Evolutionary conservation across 2,113 vertebrate genomes (phyloP).

Genomic region (Helogale parvula): DNA sequence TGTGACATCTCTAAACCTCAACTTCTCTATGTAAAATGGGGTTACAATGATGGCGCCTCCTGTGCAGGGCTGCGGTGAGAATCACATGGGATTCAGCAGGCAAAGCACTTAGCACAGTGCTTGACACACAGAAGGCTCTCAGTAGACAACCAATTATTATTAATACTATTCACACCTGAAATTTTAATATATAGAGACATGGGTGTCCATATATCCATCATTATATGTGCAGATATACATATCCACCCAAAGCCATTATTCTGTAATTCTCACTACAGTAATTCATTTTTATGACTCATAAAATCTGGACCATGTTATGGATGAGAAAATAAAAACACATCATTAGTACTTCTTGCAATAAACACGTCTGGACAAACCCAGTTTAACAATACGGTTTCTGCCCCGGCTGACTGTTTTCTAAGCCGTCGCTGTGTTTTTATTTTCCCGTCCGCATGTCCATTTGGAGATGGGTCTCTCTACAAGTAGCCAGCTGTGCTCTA

Average conservation of each 20-base stretch:
- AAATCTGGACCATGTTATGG: neutral
- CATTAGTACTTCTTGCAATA: neutral
- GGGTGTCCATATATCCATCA: neutral
- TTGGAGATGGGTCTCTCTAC: conserved; percentile 34
- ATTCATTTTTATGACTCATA: conserved; percentile 28
- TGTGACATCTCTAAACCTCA: neutral
- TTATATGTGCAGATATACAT: neutral
- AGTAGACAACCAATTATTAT: neutral
- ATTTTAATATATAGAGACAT: neutral
- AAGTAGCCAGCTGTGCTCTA: conserved; percentile 36
- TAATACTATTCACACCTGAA: conserved; percentile 15
- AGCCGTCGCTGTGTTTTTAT: neutral
- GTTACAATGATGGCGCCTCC: neutral
- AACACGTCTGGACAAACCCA: neutral
- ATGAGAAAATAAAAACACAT: neutral
- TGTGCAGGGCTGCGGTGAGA: neutral
- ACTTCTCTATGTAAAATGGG: conserved; percentile 29
- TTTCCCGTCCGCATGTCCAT: conserved; percentile 7
- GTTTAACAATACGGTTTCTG: neutral
- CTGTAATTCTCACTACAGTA: neutral
- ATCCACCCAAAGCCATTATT: conserved; percentile 14
- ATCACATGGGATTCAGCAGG: neutral
- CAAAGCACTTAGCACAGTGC: neutral
- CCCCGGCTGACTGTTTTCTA: neutral
- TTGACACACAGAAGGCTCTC: neutral